A percentile compares a stretch with the other conserved stretches of the same genome.
Evolutionary conservation across 2,888 invertebrate species (phyloP).

Genomic region (Bembecia ichneumoniformis): DNA sequence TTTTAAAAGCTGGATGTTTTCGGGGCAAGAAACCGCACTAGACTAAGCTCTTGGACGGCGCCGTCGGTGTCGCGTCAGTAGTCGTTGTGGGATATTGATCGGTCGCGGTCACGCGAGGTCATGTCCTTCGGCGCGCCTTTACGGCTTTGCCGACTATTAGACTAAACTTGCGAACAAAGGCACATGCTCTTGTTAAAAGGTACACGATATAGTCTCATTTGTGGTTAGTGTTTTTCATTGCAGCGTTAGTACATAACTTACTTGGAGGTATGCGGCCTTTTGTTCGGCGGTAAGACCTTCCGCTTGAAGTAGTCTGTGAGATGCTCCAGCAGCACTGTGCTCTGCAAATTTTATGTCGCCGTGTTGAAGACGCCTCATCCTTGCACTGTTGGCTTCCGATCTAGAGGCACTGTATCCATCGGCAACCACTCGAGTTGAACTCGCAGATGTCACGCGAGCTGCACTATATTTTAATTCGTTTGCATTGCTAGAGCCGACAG

Average conservation of each 20-base stretch:
- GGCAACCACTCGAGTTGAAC: slow-evolving; percentile 81
- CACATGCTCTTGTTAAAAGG: background rate
- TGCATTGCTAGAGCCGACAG: slow-evolving; percentile 56
- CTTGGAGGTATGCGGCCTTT: slow-evolving; percentile 86
- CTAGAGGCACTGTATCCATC: slow-evolving; percentile 85
- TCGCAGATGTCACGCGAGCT: slow-evolving; percentile 83
- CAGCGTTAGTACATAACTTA: slow-evolving; percentile 36
- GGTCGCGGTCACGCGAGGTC: slow-evolving; percentile 60
- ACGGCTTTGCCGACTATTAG: slow-evolving; percentile 28
- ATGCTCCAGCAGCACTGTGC: slow-evolving; percentile 82
- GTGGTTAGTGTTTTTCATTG: background rate
- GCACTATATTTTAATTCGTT: slow-evolving; percentile 88
- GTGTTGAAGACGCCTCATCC: slow-evolving; percentile 77
- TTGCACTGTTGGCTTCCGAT: slow-evolving; percentile 60
- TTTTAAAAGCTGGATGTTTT: slow-evolving; percentile 35
- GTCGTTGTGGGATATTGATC: slow-evolving; percentile 49
- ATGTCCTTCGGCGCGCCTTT: slow-evolving; percentile 70
- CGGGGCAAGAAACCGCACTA: slow-evolving; percentile 46
- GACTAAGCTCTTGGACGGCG: slow-evolving; percentile 48
- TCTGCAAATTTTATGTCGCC: slow-evolving; percentile 88
- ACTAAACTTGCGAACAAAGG: background rate
- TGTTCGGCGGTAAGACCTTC: slow-evolving; percentile 91
- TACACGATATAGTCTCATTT: background rate
- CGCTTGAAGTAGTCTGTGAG: slow-evolving; percentile 83
- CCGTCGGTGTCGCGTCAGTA: slow-evolving; percentile 35